A percentile compares a stretch with the other conserved stretches of the same genome.
Conservation (phyloP, 2,888 invertebrate species). For the Drosophila colorata region DNA sequence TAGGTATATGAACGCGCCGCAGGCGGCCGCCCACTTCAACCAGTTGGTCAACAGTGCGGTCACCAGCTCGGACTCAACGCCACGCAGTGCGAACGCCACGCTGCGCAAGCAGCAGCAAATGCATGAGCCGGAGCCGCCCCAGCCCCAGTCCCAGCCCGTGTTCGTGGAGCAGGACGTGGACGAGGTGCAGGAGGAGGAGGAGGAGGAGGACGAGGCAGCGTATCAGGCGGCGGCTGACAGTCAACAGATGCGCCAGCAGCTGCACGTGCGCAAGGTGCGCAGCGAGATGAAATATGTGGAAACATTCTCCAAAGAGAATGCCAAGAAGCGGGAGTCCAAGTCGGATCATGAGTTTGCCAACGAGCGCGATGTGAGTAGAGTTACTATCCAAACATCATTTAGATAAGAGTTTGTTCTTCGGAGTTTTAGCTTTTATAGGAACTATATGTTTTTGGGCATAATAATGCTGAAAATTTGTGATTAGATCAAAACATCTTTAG, state of each 20-base stretch:
- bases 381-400: not conserved
- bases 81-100: constrained; percentile 63
- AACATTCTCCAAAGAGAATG: constrained; percentile 49
- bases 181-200: not conserved
- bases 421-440: too few species aligned
- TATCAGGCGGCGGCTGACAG: constrained; percentile 15
- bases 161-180: not conserved
- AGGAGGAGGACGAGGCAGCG: constrained; percentile 15
- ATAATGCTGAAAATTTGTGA: too few species aligned
- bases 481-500: too few species aligned
- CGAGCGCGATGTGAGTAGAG: constrained; percentile 75
- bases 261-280: constrained; percentile 83
- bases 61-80: constrained; percentile 57
- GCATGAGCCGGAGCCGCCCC: constrained; percentile 1
- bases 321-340: constrained; percentile 81
- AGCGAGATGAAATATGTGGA: constrained; percentile 84
- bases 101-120: constrained; percentile 53
- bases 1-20: constrained; percentile 34
- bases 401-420: too few species aligned
- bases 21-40: constrained; percentile 44
- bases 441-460: too few species aligned
- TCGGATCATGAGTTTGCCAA: constrained; percentile 83
- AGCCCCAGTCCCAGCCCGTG: constrained; percentile 1
- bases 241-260: constrained; percentile 53
- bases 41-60: constrained; percentile 67